Evolutionary conservation across 2,113 vertebrate genomes (phyloP).

Genomic region (Scomber japonicus): DNA sequence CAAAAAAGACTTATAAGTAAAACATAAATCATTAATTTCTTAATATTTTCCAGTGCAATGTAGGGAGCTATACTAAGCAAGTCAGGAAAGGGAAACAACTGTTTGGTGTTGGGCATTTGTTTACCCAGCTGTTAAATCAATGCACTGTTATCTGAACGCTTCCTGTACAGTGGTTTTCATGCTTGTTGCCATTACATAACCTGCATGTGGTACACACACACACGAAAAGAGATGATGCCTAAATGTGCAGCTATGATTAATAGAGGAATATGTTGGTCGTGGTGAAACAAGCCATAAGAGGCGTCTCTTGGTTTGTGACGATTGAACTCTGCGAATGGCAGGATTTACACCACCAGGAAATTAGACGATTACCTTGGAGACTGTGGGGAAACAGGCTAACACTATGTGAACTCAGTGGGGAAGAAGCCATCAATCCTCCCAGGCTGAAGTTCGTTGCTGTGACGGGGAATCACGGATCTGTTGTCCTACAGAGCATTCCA

Average conservation of each 20-base stretch:
- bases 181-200: slow-evolving; percentile 18
- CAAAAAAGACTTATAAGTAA: background rate
- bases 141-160: slow-evolving; percentile 11
- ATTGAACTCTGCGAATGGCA: slow-evolving; percentile 20
- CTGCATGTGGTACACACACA: slow-evolving; percentile 19
- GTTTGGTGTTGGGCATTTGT: background rate
- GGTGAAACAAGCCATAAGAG: slow-evolving; percentile 37
- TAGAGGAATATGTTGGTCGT: background rate
- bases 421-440: slow-evolving; percentile 70
- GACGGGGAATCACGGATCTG: slow-evolving; percentile 23
- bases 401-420: slow-evolving; percentile 64
- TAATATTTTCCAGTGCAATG: background rate
- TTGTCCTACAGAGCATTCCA: slow-evolving; percentile 44
- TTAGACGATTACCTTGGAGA: slow-evolving; percentile 70
- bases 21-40: background rate
- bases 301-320: slow-evolving; percentile 35
- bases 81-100: background rate
- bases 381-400: slow-evolving; percentile 41
- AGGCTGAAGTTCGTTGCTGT: slow-evolving; percentile 22
- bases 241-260: slow-evolving; percentile 36
- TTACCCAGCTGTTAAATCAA: slow-evolving; percentile 34
- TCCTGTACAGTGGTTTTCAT: background rate
- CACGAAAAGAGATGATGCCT: slow-evolving; percentile 37
- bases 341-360: slow-evolving; percentile 73
- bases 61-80: background rate